phyloP scores from a whole-genome alignment of 1,140 invertebrate species.

The Sogatella furcifera region DNA sequence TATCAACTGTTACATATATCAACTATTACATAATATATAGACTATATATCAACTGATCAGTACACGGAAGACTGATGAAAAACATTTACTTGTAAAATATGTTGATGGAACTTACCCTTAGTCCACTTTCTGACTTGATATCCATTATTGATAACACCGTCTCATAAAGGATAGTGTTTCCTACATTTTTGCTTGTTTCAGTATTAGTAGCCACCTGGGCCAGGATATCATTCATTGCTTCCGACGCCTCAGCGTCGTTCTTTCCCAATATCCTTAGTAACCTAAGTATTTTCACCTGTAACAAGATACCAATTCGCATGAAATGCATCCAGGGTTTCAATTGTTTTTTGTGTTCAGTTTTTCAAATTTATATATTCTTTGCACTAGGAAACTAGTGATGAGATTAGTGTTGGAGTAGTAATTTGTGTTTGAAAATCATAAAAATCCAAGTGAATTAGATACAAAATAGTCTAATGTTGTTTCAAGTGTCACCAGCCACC shows the following conservation, averaged over 20 bases:
- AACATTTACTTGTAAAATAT: no score
- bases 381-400: not conserved
- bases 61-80: no score
- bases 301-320: no score
- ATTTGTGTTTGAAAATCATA: no score
- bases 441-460: no score
- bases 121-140: conserved; percentile 89
- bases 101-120: conserved; percentile 48
- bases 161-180: conserved; percentile 95
- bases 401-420: not conserved
- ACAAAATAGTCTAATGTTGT: no score
- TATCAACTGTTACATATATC: no score
- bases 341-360: not conserved
- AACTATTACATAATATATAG: no score
- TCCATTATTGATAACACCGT: conserved; percentile 98
- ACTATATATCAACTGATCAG: no score
- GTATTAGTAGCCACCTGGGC: conserved; percentile 98
- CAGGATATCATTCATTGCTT: conserved; percentile 99
- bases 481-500: no score
- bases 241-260: conserved; percentile 92
- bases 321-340: not conserved
- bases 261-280: conserved; percentile 88
- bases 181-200: conserved; percentile 96
- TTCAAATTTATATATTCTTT: not conserved
- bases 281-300: conserved; percentile 90